Conservation (phyloP, 2,888 invertebrate species). For the Drosophila greeni region DNA sequence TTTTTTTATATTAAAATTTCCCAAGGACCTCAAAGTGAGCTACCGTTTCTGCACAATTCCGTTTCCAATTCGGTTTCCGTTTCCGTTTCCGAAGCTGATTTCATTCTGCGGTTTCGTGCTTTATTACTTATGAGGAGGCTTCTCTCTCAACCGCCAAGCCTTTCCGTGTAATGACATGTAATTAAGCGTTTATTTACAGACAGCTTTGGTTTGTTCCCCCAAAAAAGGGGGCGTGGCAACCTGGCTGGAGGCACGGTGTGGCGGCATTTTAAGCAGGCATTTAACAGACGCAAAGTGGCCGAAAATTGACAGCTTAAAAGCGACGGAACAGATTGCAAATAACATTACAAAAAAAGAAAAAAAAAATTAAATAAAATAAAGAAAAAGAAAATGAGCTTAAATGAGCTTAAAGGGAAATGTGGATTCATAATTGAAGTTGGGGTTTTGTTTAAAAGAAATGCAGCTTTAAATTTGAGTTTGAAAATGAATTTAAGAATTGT, state of each 20-base stretch:
- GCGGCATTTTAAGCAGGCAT: slow-evolving; percentile 60
- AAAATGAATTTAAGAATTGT: no score
- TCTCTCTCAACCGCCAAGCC: slow-evolving; percentile 44
- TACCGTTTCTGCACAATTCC: slow-evolving; percentile 8
- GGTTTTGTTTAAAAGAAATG: not conserved
- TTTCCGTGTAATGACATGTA: slow-evolving; percentile 76
- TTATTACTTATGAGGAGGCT: slow-evolving; percentile 69
- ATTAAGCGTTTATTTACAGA: slow-evolving; percentile 76
- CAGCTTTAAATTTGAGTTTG: no score
- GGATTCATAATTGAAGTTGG: not conserved
- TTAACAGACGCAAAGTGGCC: slow-evolving; percentile 65
- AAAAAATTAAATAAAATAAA: not conserved
- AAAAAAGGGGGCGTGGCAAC: slow-evolving; percentile 57
- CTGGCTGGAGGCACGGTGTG: slow-evolving; percentile 3
- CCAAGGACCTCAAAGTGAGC: slow-evolving; percentile 3
- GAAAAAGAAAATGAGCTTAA: not conserved
- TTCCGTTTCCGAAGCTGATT: slow-evolving; percentile 43
- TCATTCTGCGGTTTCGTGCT: slow-evolving; percentile 61
- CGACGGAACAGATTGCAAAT: slow-evolving; percentile 19
- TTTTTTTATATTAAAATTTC: not conserved
- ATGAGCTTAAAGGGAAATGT: not conserved
- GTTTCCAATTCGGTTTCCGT: slow-evolving; percentile 21
- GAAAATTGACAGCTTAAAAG: slow-evolving; percentile 71
- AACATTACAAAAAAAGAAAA: not conserved
- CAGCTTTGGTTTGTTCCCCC: slow-evolving; percentile 43